These are phyloP conservation scores for Cherax quadricarinatus DNA, from an alignment of 1,140 invertebrate genomes.

Conservation along the genomic window DNA sequence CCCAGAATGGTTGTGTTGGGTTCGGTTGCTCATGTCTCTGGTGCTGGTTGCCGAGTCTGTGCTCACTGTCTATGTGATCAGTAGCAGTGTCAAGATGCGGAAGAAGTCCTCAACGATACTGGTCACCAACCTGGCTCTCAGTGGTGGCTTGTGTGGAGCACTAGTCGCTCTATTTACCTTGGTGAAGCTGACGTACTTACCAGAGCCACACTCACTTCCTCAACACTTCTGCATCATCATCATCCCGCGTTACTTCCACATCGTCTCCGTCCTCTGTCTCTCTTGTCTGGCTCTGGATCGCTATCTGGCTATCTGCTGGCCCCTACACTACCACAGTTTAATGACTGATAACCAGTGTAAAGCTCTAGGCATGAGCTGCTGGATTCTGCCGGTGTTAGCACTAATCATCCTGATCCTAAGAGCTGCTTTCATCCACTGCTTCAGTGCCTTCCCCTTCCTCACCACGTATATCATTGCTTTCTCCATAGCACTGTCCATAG, in stretches of 20 bases:
- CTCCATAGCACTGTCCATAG: background rate
- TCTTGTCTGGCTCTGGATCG: constrained; percentile 27
- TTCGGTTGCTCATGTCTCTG: background rate
- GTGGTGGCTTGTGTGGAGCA: background rate
- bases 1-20: background rate
- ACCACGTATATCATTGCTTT: background rate
- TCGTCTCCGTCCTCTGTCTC: constrained; percentile 11
- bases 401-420: background rate
- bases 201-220: background rate
- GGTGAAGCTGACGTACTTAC: background rate
- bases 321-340: constrained; percentile 27
- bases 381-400: background rate
- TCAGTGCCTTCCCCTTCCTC: background rate
- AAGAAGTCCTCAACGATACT: constrained; percentile 12
- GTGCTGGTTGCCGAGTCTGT: constrained; percentile 6
- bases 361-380: background rate
- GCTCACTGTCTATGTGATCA: constrained; percentile 10
- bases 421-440: too few relatives aligned
- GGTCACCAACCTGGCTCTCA: constrained; percentile 28
- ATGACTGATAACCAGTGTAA: constrained; percentile 11
- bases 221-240: background rate
- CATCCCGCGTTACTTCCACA: background rate
- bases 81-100: background rate
- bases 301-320: constrained; percentile 47
- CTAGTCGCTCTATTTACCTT: background rate